Conservation (phyloP, 2,797 vertebrate species). For the Anableps anableps region DNA sequence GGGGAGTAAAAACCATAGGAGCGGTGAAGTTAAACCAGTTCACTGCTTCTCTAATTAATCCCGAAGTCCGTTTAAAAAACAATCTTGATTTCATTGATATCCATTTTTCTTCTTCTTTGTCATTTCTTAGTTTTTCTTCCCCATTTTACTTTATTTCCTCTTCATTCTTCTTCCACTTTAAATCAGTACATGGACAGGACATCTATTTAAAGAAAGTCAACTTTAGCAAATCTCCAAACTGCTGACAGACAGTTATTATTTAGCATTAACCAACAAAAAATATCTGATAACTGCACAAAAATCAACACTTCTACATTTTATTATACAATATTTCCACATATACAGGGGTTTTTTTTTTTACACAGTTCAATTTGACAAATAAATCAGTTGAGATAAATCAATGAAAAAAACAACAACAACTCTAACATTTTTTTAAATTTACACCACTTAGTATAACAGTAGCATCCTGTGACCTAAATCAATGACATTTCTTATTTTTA, state of each 20-base stretch:
- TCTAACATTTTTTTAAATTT: slow-evolving; percentile 40
- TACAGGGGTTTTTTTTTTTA: slow-evolving; percentile 9
- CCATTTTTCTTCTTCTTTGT: neutral
- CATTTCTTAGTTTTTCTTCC: neutral
- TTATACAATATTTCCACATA: slow-evolving; percentile 62
- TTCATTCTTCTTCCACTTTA: neutral
- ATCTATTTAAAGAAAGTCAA: neutral
- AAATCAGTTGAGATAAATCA: slow-evolving; percentile 53
- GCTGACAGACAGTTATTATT: neutral
- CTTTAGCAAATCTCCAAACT: neutral
- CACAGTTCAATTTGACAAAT: slow-evolving; percentile 50
- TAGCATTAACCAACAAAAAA: neutral
- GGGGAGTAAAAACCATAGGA: neutral
- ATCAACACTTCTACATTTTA: slow-evolving; percentile 64
- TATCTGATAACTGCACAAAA: slow-evolving; percentile 25
- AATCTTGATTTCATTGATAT: neutral
- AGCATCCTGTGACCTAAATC: slow-evolving; percentile 29
- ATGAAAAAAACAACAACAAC: slow-evolving; percentile 62
- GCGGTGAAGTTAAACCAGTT: neutral
- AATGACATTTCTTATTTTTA: slow-evolving; percentile 12
- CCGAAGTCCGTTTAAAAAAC: neutral
- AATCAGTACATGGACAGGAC: neutral
- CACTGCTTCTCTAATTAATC: neutral
- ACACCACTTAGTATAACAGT: slow-evolving; percentile 20
- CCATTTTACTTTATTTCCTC: neutral